Percentiles rank a stretch among this genome's conserved stretches.
Evolutionary conservation across 2,888 invertebrate species (phyloP).

Genomic region (Zele albiditarsus): DNA sequence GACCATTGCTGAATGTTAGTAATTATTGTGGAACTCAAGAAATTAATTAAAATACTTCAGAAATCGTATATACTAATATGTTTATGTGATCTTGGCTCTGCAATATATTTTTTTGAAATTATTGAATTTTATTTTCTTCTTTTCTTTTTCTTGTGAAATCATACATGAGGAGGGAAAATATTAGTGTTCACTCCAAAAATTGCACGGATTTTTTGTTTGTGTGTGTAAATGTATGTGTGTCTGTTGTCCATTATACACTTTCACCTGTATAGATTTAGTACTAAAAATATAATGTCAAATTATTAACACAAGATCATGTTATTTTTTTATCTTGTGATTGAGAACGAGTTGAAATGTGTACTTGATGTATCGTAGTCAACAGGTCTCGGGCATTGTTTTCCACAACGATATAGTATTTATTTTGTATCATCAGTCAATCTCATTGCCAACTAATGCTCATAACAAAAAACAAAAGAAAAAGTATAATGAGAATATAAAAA

Average conservation of each 20-base stretch:
- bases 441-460: conserved; percentile 59
- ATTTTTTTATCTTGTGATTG: neutral
- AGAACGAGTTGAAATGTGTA: neutral
- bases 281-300: conserved; percentile 25
- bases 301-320: conserved; percentile 16
- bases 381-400: conserved; percentile 58
- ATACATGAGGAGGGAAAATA: conserved; percentile 17
- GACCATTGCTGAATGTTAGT: neutral
- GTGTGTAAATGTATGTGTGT: conserved; percentile 2
- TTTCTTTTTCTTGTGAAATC: neutral
- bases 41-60: neutral
- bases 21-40: neutral
- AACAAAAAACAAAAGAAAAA: neutral
- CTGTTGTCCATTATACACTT: conserved; percentile 1
- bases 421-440: conserved; percentile 39
- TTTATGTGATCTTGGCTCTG: neutral
- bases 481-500: neutral
- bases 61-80: neutral
- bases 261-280: conserved; percentile 10
- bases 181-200: neutral
- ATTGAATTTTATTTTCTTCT: conserved; percentile 26
- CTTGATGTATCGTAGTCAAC: conserved; percentile 56
- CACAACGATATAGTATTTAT: conserved; percentile 55
- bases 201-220: neutral
- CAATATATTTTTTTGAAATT: conserved; percentile 12